Evolutionary conservation across 2,888 invertebrate genomes (phyloP).

Genomic region (Syritta pipiens): DNA sequence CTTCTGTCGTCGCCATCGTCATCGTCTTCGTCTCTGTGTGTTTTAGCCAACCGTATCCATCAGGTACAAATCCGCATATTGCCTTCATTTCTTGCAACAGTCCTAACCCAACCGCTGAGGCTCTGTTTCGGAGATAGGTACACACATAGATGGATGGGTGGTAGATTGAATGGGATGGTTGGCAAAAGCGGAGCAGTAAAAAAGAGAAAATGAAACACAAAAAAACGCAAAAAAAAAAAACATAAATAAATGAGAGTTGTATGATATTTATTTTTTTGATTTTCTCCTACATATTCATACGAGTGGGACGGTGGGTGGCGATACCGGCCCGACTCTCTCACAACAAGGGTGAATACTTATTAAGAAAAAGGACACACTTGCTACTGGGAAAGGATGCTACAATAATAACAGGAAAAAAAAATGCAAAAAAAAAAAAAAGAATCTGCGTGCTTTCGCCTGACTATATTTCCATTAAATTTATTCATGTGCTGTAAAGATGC

Average conservation of each 20-base stretch:
- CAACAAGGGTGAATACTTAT: constrained; percentile 61
- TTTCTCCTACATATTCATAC: constrained; percentile 54
- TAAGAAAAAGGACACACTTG: constrained; percentile 67
- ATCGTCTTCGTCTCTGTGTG: constrained; percentile 6
- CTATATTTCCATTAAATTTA: constrained; percentile 67
- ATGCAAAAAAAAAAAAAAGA: constrained; percentile 29
- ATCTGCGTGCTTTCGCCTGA: constrained; percentile 48
- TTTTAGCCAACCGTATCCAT: constrained; percentile 45
- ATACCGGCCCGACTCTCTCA: constrained; percentile 5
- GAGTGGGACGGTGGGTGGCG: not conserved
- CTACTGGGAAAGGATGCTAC: constrained; percentile 55
- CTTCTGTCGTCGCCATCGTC: not conserved
- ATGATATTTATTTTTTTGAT: constrained; percentile 41
- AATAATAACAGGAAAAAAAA: constrained; percentile 50
- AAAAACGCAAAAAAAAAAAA: no score
- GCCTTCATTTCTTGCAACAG: constrained; percentile 58
- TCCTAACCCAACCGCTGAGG: constrained; percentile 2
- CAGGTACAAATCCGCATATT: constrained; percentile 62
- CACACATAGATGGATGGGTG: not conserved
- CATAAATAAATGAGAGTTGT: constrained; percentile 38
- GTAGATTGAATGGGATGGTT: not conserved
- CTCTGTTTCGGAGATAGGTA: constrained; percentile 40
- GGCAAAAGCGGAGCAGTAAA: constrained; percentile 6
- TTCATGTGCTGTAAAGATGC: constrained; percentile 50
- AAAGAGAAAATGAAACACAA: constrained; percentile 38